phyloP scores from a whole-genome alignment of 2,113 vertebrate genomes.

The Calyptommatus sinebrachiatus region DNA sequence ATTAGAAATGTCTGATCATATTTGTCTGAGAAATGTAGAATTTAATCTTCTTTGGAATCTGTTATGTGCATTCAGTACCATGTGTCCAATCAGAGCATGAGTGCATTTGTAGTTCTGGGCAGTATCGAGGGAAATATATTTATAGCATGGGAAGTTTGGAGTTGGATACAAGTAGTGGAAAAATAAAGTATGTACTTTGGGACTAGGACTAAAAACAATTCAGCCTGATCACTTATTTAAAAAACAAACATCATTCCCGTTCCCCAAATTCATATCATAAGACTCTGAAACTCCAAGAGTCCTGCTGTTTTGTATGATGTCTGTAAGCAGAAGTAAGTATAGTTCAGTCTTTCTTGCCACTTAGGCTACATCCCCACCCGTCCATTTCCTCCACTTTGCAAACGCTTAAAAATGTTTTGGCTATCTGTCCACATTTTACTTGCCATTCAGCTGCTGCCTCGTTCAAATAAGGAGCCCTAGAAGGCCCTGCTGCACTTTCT shows the following conservation, averaged over 20 bases:
- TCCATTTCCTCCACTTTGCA: too few relatives aligned
- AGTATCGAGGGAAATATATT: slow-evolving; percentile 50
- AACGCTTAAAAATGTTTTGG: too few relatives aligned
- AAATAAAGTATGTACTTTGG: slow-evolving; percentile 37
- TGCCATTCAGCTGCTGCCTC: too few relatives aligned
- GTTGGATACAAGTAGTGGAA: slow-evolving; percentile 42
- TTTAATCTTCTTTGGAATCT: slow-evolving; percentile 48
- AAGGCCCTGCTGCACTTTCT: too few relatives aligned
- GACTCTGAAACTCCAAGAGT: background rate
- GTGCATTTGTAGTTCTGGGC: slow-evolving; percentile 50
- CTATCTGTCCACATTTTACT: too few relatives aligned
- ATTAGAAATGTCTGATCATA: slow-evolving; percentile 7
- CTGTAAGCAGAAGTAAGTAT: too few relatives aligned
- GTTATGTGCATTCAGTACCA: slow-evolving; percentile 46
- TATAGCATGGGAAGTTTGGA: slow-evolving; percentile 42
- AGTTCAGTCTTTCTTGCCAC: too few relatives aligned
- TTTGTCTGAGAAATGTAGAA: slow-evolving; percentile 41
- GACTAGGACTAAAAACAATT: slow-evolving; percentile 27
- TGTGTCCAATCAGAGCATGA: slow-evolving; percentile 46
- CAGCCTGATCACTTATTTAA: background rate
- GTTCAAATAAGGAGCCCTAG: too few relatives aligned
- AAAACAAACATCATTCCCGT: background rate
- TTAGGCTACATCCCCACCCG: too few relatives aligned
- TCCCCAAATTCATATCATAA: background rate
- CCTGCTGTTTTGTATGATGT: too few relatives aligned